These are phyloP conservation scores for Equus przewalskii DNA, from an alignment of 2,113 vertebrate genomes.

Conservation along the genomic window DNA sequence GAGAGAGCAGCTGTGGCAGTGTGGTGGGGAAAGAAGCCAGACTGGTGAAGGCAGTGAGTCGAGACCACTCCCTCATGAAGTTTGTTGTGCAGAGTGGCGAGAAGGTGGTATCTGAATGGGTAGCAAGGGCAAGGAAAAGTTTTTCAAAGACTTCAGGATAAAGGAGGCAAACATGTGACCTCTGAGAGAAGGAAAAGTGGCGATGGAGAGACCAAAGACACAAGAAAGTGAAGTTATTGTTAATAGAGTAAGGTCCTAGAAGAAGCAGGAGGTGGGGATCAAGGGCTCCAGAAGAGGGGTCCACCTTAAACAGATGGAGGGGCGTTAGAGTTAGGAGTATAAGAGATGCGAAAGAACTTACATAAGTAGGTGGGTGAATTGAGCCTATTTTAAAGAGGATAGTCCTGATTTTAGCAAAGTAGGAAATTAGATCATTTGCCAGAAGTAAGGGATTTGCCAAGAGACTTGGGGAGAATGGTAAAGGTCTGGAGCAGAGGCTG, in stretches of 20 bases:
- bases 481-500: not conserved
- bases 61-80: not conserved
- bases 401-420: not conserved
- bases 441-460: not conserved
- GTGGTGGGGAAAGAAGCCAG: not conserved
- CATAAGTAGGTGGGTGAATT: not conserved
- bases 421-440: slow-evolving; percentile 10
- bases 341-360: not conserved
- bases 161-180: not conserved
- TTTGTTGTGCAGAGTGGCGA: not conserved
- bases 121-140: not conserved
- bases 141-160: not conserved
- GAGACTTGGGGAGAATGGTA: not conserved
- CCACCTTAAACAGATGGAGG: not conserved
- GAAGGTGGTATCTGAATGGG: not conserved
- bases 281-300: not conserved
- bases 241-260: not conserved
- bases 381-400: not conserved
- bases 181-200: not conserved
- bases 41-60: not conserved
- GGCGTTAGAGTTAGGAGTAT: not conserved
- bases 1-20: not conserved
- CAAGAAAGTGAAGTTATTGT: not conserved
- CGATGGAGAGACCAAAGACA: not conserved
- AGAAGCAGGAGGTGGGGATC: not conserved